Conservation (phyloP, 37 sponge, comb jelly and placozoan species). For the Hexactinellida sp. region DNA sequence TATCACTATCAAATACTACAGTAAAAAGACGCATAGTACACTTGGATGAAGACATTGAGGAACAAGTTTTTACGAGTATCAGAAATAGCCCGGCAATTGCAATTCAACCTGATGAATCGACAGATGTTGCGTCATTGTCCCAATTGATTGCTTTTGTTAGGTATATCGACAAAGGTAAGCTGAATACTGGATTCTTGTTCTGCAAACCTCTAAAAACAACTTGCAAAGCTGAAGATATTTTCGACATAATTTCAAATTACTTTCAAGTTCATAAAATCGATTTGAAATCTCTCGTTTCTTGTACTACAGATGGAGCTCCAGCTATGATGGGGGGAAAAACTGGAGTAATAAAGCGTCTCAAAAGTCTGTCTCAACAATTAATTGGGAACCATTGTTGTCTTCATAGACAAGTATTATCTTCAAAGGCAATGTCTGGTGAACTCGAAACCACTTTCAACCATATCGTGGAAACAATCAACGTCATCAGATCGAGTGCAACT, state of each 20-base stretch:
- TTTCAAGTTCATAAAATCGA: background rate
- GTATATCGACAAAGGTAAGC: background rate
- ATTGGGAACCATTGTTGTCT: background rate
- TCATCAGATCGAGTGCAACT: background rate
- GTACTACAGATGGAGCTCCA: constrained; percentile 15
- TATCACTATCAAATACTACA: constrained; percentile 10
- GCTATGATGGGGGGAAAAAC: background rate
- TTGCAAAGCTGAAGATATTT: background rate
- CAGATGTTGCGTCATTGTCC: background rate
- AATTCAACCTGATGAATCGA: background rate
- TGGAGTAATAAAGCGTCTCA: background rate
- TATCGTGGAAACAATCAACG: background rate
- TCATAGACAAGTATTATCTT: background rate
- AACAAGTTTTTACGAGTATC: background rate
- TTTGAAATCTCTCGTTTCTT: background rate
- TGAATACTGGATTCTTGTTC: background rate
- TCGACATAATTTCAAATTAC: background rate
- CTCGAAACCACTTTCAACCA: background rate
- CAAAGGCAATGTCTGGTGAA: background rate
- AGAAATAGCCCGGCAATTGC: background rate
- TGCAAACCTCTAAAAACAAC: background rate
- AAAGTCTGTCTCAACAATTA: background rate
- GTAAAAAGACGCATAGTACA: background rate
- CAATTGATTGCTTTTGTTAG: background rate
- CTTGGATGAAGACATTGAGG: background rate